Evolutionary conservation across 2,113 vertebrate species (phyloP), one percentile per base, ranked within the genome.

Genomic region (Paralichthys olivaceus): DNA sequence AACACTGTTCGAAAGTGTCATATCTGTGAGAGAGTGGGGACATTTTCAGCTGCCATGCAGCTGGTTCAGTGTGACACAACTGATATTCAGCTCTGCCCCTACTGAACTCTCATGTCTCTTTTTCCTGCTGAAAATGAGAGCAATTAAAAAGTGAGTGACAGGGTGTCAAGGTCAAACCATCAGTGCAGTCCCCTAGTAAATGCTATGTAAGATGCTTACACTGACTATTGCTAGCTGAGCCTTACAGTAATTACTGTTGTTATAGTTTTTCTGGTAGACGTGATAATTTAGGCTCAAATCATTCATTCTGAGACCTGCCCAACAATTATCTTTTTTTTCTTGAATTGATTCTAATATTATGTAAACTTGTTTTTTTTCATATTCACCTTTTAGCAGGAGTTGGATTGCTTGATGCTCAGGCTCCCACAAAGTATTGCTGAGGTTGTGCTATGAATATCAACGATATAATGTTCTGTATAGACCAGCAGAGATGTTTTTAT

Each of bases 131-230:
- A 34, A 34, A 34, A 34, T 67, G 56, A 62, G 22, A 15, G 55
- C 61, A 69, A 37, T 72, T 61, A 51, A 64, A 61, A 57, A 62
- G 53, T 3, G 7, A 47, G 56, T 72, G 51, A 69, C 25, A 45
- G 32, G n/a, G 51, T 54, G 2, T 72, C 60, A 81, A 83, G 74
- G 84, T 87, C 77, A 80, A 20, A 63, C 56, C 60, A 32, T 56
- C 55, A 49, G 32, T 11, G 49, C 51, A 43, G 23, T 32, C 5
- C 34, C 26, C 29, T 55, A 9, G 54, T 53, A 77, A 77, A 60
- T 34, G 22, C 34, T 40, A 13, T n/a, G 3, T n/a, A 67, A 56
- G 28, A 64, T 51, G 43, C 26, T 57, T 22, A 4, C n/a, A 12
- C 26, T 6, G 22, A 14, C 9, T 6, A 66, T 61, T 53, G 32